These are phyloP conservation scores for Melanotaenia trifasciata DNA, from an alignment of 2,797 vertebrate genomes.

Conservation along the genomic window DNA sequence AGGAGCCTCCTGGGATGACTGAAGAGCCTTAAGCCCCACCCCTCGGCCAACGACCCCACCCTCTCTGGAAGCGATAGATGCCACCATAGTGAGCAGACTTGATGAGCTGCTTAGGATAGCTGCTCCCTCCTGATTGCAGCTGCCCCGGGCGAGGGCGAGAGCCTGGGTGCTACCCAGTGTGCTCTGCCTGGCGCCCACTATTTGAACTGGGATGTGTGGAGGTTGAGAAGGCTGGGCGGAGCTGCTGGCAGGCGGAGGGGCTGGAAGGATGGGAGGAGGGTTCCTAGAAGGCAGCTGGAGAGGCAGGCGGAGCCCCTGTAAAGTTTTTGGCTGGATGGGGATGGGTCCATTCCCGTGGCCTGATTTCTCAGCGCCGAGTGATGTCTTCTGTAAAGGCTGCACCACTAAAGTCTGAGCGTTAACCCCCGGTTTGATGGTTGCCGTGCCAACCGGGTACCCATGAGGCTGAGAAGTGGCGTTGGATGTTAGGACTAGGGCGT, in stretches of 20 bases:
- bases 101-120: slow-evolving; percentile 69
- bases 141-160: slow-evolving; percentile 84
- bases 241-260: slow-evolving; percentile 53
- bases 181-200: slow-evolving; percentile 92
- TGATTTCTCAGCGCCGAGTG: slow-evolving; percentile 68
- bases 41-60: slow-evolving; percentile 66
- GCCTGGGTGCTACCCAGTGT: slow-evolving; percentile 89
- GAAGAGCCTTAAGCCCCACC: slow-evolving; percentile 66
- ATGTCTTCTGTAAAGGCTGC: slow-evolving; percentile 90
- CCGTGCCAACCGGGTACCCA: slow-evolving; percentile 72
- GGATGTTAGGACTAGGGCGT: slow-evolving; percentile 82
- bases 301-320: slow-evolving; percentile 79
- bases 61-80: slow-evolving; percentile 74
- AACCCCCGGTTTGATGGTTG: slow-evolving; percentile 78
- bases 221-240: slow-evolving; percentile 64
- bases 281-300: slow-evolving; percentile 82
- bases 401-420: slow-evolving; percentile 93
- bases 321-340: slow-evolving; percentile 91
- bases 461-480: slow-evolving; percentile 71
- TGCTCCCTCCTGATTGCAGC: slow-evolving; percentile 73
- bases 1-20: slow-evolving; percentile 63
- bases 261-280: slow-evolving; percentile 82
- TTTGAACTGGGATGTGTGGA: slow-evolving; percentile 94
- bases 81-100: slow-evolving; percentile 80
- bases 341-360: slow-evolving; percentile 80